Conservation (phyloP, 2,797 vertebrate genomes). For the Onychomys leucogaster region DNA sequence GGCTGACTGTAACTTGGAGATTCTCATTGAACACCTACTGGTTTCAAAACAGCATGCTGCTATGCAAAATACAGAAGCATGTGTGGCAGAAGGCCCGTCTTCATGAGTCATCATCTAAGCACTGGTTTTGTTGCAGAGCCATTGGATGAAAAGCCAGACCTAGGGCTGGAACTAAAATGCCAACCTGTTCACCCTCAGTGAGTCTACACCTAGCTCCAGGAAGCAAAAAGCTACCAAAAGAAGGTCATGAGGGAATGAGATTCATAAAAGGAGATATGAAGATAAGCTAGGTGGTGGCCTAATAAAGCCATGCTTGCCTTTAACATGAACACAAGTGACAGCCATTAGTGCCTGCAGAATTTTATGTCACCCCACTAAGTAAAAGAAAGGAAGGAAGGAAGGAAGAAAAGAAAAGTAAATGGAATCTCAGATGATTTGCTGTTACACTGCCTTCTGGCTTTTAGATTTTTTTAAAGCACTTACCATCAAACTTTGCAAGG, state of each 20-base stretch:
- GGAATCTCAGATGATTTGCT: slow-evolving; percentile 32
- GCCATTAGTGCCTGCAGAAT: background rate
- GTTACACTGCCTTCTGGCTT: slow-evolving; percentile 42
- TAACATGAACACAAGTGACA: slow-evolving; percentile 17
- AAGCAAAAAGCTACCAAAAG: background rate
- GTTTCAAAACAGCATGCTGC: background rate
- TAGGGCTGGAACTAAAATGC: slow-evolving; percentile 12
- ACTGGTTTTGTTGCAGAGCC: background rate
- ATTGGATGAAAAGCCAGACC: background rate
- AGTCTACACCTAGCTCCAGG: background rate
- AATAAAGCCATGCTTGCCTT: slow-evolving; percentile 25
- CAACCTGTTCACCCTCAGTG: background rate
- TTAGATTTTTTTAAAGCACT: slow-evolving; percentile 73
- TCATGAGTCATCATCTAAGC: background rate
- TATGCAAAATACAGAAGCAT: background rate
- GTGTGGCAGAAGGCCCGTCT: background rate
- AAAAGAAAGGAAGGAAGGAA: too few relatives aligned
- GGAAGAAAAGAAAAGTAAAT: slow-evolving; percentile 30
- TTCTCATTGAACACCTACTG: background rate
- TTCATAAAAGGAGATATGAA: background rate
- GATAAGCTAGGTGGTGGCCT: background rate
- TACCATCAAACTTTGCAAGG: slow-evolving; percentile 93
- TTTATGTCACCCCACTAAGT: slow-evolving; percentile 33
- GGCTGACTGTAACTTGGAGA: background rate
- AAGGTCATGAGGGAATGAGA: background rate